Conservation (phyloP, 2,797 vertebrate genomes). For the Gymnodraco acuticeps region DNA sequence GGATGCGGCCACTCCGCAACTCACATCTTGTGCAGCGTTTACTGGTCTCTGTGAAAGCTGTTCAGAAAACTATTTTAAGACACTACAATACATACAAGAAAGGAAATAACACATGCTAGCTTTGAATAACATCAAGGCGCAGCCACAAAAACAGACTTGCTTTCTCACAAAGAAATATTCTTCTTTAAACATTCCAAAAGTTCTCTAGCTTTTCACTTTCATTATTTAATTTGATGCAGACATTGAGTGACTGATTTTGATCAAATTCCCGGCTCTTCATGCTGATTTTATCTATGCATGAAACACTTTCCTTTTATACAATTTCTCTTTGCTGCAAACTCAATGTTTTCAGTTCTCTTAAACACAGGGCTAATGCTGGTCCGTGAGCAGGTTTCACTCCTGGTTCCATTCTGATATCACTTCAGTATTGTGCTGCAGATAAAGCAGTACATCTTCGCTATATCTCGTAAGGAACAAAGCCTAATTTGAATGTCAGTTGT, state of each 20-base stretch:
- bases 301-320: not conserved
- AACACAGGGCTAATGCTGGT: not conserved
- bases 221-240: not conserved
- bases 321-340: constrained; percentile 4
- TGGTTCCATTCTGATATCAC: not conserved
- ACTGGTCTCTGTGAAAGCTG: constrained; percentile 54
- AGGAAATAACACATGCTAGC: not conserved
- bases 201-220: not conserved
- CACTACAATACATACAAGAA: not conserved
- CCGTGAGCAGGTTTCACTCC: not conserved
- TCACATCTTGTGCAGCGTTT: constrained; percentile 63
- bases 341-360: constrained; percentile 7
- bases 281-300: not conserved
- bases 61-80: constrained; percentile 5
- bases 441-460: not conserved
- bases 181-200: not conserved
- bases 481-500: constrained; percentile 21
- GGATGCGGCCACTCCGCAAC: constrained; percentile 40
- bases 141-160: not conserved
- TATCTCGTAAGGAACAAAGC: not conserved
- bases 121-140: not conserved
- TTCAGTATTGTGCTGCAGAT: constrained; percentile 9
- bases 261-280: not conserved
- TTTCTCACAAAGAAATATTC: not conserved
- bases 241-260: not conserved